Evolutionary conservation across 2,888 invertebrate genomes (phyloP).

Genomic region (Hymenopus coronatus): DNA sequence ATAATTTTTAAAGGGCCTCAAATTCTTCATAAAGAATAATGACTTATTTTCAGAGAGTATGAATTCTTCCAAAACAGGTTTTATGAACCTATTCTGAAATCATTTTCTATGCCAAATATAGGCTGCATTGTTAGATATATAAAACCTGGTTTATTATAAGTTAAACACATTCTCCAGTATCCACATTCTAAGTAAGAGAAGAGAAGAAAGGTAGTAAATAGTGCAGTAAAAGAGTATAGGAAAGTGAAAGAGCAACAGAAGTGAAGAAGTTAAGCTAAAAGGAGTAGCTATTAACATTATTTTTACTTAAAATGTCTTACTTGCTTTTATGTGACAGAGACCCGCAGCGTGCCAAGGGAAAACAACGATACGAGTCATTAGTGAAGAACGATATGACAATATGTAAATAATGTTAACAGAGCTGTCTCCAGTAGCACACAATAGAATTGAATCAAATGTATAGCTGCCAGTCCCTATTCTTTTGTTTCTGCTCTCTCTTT

Average conservation of each 20-base stretch:
- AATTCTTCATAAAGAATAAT: too few species aligned
- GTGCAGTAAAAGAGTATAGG: neutral
- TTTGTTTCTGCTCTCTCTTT: neutral
- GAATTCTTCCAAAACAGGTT: too few species aligned
- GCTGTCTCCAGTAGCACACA: neutral
- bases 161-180: too few species aligned
- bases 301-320: neutral
- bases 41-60: too few species aligned
- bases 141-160: too few species aligned
- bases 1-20: too few species aligned
- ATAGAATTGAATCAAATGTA: neutral
- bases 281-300: neutral
- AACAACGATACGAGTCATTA: neutral
- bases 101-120: too few species aligned
- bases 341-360: neutral
- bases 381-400: neutral
- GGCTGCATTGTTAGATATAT: too few species aligned
- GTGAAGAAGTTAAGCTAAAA: neutral
- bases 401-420: neutral
- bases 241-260: neutral
- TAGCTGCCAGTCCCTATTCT: neutral
- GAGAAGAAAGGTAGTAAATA: neutral
- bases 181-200: neutral
- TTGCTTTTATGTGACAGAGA: neutral
- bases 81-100: too few species aligned